phyloP scores from a whole-genome alignment of 2,797 vertebrate genomes.

The Hydrophis major region DNA sequence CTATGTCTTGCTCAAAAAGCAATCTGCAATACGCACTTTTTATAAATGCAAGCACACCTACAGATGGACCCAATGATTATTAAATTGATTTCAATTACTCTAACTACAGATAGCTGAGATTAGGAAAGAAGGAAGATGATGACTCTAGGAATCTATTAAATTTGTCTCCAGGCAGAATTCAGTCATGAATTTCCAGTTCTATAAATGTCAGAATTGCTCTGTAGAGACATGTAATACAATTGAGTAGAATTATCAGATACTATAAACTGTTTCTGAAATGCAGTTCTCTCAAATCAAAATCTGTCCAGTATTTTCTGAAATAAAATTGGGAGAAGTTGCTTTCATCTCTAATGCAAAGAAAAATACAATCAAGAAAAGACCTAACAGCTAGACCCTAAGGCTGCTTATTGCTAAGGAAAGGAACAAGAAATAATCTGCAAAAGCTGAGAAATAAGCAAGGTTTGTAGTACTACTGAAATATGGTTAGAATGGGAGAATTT shows the following conservation, averaged over 20 bases:
- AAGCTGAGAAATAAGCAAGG: neutral
- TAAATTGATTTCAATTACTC: neutral
- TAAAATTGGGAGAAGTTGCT: neutral
- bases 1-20: neutral
- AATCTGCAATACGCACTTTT: neutral
- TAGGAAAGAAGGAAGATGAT: neutral
- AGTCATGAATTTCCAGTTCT: neutral
- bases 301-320: neutral
- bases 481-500: neutral
- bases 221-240: neutral
- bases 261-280: neutral
- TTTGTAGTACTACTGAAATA: neutral
- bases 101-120: neutral
- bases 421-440: neutral
- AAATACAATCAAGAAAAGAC: neutral
- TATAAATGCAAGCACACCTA: neutral
- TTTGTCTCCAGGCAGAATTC: neutral
- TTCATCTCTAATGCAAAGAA: neutral
- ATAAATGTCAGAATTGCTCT: neutral
- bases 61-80: neutral
- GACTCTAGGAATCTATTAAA: neutral
- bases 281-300: neutral
- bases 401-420: neutral
- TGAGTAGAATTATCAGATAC: neutral
- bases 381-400: neutral